A percentile compares a stretch with the other conserved stretches of the same genome.
These are phyloP conservation scores for Leptinotarsa lineolata DNA, from an alignment of 1,140 invertebrate species.

Conservation along the genomic window DNA sequence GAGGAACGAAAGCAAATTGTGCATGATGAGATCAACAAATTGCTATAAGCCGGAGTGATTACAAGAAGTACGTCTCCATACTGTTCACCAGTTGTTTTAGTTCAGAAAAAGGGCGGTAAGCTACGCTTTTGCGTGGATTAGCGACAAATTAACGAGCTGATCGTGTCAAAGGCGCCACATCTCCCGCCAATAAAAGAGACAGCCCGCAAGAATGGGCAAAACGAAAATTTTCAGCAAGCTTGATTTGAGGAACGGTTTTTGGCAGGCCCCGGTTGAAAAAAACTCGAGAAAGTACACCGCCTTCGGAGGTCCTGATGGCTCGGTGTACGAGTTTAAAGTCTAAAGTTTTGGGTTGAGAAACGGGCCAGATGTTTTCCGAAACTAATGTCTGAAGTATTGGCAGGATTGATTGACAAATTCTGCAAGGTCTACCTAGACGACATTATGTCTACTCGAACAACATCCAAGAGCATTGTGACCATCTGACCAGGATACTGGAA, in stretches of 20 bases:
- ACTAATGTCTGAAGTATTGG: slow-evolving; percentile 34
- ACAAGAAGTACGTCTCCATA: slow-evolving; percentile 20
- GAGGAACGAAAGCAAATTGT: slow-evolving; percentile 7
- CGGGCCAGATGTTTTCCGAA: slow-evolving; percentile 40
- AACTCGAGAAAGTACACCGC: slow-evolving; percentile 32
- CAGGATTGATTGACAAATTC: slow-evolving; percentile 26
- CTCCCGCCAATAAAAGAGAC: slow-evolving; percentile 36
- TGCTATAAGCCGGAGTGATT: slow-evolving; percentile 30
- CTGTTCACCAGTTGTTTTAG: slow-evolving; percentile 33
- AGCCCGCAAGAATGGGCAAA: slow-evolving; percentile 21
- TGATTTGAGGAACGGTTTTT: slow-evolving; percentile 44
- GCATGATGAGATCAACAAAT: slow-evolving; percentile 31
- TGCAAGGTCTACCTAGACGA: slow-evolving; percentile 35
- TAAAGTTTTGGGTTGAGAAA: slow-evolving; percentile 45
- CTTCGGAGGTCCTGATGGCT: slow-evolving; percentile 41
- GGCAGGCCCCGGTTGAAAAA: slow-evolving; percentile 41
- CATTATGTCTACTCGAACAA: slow-evolving; percentile 18
- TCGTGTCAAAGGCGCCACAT: slow-evolving; percentile 43
- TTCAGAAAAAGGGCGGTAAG: slow-evolving; percentile 14
- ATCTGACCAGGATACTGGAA: slow-evolving; percentile 23
- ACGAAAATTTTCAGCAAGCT: slow-evolving; percentile 36
- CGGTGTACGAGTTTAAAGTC: slow-evolving; percentile 41
- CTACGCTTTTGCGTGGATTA: slow-evolving; percentile 46
- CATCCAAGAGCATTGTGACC: background rate
- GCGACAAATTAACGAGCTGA: slow-evolving; percentile 55